These are phyloP conservation scores for Euschistus heros DNA, from an alignment of 1,140 invertebrate genomes.

Conservation along the genomic window DNA sequence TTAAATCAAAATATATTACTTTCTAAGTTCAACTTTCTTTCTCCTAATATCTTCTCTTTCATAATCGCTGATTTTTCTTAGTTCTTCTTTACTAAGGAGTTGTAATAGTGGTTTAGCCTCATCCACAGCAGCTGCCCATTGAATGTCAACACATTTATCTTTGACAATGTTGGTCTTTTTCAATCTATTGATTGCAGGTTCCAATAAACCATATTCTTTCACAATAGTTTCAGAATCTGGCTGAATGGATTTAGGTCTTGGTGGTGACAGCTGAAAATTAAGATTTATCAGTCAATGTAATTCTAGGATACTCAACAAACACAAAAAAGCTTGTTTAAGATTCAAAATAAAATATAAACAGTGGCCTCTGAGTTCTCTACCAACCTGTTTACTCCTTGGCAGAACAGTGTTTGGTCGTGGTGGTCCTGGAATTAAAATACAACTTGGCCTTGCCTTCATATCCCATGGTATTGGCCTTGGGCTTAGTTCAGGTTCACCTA, in stretches of 20 bases:
- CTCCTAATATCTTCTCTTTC: neutral
- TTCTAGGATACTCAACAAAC: neutral
- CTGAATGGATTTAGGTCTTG: neutral
- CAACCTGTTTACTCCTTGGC: neutral
- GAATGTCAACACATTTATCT: neutral
- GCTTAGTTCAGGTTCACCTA: no score
- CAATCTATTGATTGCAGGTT: neutral
- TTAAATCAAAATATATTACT: neutral
- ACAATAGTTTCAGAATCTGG: neutral
- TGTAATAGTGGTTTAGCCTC: neutral
- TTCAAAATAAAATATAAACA: neutral
- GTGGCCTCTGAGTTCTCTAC: neutral
- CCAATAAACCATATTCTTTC: neutral
- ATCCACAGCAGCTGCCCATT: neutral
- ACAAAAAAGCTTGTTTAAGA: neutral
- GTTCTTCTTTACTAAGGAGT: no score
- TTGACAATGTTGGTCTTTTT: neutral
- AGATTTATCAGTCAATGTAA: neutral
- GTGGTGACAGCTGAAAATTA: neutral
- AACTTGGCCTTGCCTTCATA: no score
- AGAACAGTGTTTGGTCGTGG: no score
- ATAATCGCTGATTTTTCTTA: neutral
- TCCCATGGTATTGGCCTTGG: no score
- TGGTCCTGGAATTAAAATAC: no score
- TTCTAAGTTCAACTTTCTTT: neutral